phyloP scores from a whole-genome alignment of 2,797 vertebrate genomes.

The Silurus lanzhouensis region DNA sequence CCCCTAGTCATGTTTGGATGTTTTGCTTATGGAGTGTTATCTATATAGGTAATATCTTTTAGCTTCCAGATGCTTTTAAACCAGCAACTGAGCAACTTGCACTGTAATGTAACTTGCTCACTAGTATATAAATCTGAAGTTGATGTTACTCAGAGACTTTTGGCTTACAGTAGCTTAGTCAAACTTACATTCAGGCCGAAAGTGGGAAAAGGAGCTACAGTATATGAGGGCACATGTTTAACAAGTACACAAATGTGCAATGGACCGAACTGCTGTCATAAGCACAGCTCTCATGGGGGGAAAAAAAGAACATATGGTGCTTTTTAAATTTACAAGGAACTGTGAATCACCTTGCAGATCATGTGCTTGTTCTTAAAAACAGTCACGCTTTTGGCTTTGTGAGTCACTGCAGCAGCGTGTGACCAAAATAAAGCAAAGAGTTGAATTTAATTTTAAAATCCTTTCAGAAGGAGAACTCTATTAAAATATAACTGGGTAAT shows the following conservation, averaged over 20 bases:
- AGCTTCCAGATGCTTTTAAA: not conserved
- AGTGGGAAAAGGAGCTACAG: slow-evolving; percentile 33
- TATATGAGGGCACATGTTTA: slow-evolving; percentile 64
- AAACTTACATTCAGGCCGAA: not conserved
- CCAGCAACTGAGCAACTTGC: not conserved
- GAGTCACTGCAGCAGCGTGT: not conserved
- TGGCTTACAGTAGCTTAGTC: not conserved
- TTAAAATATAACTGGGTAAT: slow-evolving; percentile 1
- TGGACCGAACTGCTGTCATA: slow-evolving; percentile 66
- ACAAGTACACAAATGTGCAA: slow-evolving; percentile 64
- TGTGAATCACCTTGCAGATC: slow-evolving; percentile 31
- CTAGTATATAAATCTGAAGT: not conserved
- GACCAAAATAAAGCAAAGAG: not conserved
- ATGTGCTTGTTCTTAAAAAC: slow-evolving; percentile 9
- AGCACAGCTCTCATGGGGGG: slow-evolving; percentile 59
- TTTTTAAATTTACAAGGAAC: slow-evolving; percentile 37
- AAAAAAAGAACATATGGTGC: slow-evolving; percentile 57
- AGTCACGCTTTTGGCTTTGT: slow-evolving; percentile 24
- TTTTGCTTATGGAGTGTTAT: slow-evolving; percentile 8
- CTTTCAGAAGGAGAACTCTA: not conserved
- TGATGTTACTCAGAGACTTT: not conserved
- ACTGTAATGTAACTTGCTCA: not conserved
- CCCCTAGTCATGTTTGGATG: slow-evolving; percentile 2
- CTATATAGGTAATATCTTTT: not conserved
- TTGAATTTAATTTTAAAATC: slow-evolving; percentile 1